Percentiles rank a stretch among this genome's conserved stretches.
phyloP scores from a whole-genome alignment of 2,888 invertebrate genomes.

The Cephalotes varians region DNA sequence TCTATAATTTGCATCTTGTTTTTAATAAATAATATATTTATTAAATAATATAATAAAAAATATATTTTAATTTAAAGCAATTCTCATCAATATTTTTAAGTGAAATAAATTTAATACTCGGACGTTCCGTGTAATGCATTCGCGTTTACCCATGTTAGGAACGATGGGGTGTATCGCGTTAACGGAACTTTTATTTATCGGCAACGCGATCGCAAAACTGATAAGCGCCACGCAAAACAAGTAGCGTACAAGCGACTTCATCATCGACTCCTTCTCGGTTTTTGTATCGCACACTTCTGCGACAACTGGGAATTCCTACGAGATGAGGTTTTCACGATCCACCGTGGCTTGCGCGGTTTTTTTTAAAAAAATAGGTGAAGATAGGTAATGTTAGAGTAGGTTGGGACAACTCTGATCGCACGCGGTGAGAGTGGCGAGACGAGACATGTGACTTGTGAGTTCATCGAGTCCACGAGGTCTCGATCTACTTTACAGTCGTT shows the following conservation, averaged over 20 bases:
- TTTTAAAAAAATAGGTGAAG: conserved; percentile 1
- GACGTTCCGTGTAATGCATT: background rate
- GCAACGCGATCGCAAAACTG: background rate
- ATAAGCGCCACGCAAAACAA: background rate
- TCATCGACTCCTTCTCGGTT: background rate
- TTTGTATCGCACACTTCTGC: background rate
- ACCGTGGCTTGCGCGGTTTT: conserved; percentile 5
- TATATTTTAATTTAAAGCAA: no score
- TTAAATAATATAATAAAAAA: no score
- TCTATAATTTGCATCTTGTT: background rate
- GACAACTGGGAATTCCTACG: background rate
- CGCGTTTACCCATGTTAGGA: conserved; percentile 10
- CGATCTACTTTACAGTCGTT: background rate
- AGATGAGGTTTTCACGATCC: background rate
- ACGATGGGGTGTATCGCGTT: background rate
- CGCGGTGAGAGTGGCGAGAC: no score
- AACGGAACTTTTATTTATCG: conserved; percentile 6
- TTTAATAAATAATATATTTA: background rate
- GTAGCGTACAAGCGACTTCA: background rate
- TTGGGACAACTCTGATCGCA: background rate
- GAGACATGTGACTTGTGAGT: background rate
- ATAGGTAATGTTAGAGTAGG: background rate
- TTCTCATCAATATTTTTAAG: background rate
- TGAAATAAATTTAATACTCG: background rate
- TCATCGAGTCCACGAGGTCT: background rate